phyloP scores from a whole-genome alignment of 64 coral and sea anemone species.

The Porites australiensis region DNA sequence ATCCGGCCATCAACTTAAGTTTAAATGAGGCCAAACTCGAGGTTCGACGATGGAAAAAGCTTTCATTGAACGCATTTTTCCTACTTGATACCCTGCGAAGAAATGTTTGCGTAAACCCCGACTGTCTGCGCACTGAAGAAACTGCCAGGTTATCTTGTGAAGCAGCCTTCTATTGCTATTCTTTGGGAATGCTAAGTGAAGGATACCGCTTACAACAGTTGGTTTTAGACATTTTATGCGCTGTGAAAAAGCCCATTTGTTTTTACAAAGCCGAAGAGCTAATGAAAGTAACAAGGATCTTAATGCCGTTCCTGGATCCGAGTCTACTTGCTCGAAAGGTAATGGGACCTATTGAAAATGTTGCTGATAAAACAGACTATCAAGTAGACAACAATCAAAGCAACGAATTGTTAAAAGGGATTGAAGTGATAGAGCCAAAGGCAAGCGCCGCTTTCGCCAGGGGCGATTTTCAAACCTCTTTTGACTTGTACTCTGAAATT shows the following conservation, averaged over 20 bases:
- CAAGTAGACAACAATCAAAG: not conserved
- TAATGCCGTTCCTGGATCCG: too few relatives aligned
- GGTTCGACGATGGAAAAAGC: not conserved
- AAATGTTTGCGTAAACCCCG: not conserved
- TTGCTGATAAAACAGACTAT: not conserved
- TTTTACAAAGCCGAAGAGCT: not conserved
- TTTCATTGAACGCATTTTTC: conserved; percentile 21
- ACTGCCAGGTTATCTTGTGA: conserved; percentile 11
- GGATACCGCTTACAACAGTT: not conserved
- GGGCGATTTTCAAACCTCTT: not conserved
- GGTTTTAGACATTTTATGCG: not conserved
- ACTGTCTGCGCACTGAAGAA: not conserved
- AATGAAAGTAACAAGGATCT: not conserved
- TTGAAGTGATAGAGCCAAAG: not conserved
- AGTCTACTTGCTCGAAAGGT: too few relatives aligned
- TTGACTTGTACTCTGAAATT: not conserved
- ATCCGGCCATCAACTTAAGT: too few relatives aligned
- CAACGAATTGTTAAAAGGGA: not conserved
- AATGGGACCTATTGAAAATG: too few relatives aligned
- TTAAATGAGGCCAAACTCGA: conserved; percentile 36
- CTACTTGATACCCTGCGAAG: not conserved
- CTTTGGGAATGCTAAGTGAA: not conserved
- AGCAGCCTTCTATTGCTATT: conserved; percentile 27
- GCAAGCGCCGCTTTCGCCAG: not conserved
- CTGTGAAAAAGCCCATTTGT: not conserved